Evolutionary conservation across 2,797 vertebrate species (phyloP).

Genomic region (Anniella stebbinsi): DNA sequence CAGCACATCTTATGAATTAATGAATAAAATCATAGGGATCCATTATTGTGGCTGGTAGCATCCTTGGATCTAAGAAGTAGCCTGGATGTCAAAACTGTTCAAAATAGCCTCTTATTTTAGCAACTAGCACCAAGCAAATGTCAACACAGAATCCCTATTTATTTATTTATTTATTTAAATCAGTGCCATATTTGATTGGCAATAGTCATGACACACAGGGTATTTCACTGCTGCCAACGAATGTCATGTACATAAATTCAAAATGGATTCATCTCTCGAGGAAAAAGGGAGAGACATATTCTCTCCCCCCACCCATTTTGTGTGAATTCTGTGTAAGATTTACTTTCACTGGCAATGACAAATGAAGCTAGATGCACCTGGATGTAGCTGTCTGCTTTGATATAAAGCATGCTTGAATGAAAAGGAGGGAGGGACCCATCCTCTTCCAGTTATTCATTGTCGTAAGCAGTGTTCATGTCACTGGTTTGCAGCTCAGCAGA

Average conservation of each 20-base stretch:
- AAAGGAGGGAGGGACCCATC: slow-evolving; percentile 40
- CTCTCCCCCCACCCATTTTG: background rate
- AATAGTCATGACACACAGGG: background rate
- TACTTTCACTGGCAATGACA: slow-evolving; percentile 65
- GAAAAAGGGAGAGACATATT: slow-evolving; percentile 28
- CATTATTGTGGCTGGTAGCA: slow-evolving; percentile 39
- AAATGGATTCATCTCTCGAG: slow-evolving; percentile 36
- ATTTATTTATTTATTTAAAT: background rate
- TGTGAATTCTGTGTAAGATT: slow-evolving; percentile 60
- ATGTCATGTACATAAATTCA: slow-evolving; percentile 43
- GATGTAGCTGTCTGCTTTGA: slow-evolving; percentile 71
- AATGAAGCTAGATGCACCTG: slow-evolving; percentile 73
- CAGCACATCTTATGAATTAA: background rate
- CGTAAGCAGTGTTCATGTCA: slow-evolving; percentile 73
- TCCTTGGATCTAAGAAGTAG: slow-evolving; percentile 33
- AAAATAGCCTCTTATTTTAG: slow-evolving; percentile 34
- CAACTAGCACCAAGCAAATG: slow-evolving; percentile 55
- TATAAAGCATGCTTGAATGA: slow-evolving; percentile 71
- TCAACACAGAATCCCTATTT: slow-evolving; percentile 12
- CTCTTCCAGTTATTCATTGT: slow-evolving; percentile 64
- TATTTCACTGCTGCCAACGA: slow-evolving; percentile 9
- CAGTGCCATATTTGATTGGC: slow-evolving; percentile 31
- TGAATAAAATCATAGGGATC: too few relatives aligned
- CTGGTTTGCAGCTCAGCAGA: slow-evolving; percentile 68
- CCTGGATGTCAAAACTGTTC: slow-evolving; percentile 28